phyloP scores from a whole-genome alignment of 2,797 vertebrate species.

The Mormyrus proboscirostris region DNA sequence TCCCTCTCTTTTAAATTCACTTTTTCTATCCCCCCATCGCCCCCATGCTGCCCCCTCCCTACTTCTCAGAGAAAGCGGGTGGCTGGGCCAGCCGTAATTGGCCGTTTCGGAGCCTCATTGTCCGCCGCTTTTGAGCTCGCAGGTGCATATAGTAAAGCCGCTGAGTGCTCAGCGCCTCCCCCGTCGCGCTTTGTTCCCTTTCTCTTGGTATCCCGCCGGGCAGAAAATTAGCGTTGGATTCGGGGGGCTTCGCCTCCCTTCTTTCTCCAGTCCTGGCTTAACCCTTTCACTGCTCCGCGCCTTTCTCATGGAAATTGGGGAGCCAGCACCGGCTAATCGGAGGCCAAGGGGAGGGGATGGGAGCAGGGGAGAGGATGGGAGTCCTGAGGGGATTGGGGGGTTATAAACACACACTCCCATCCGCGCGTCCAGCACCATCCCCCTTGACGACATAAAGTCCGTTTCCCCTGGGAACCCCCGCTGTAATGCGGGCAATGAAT shows the following conservation, averaged over 20 bases:
- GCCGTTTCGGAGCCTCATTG: conserved; percentile 69
- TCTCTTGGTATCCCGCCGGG: conserved; percentile 59
- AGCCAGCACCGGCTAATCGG: conserved; percentile 64
- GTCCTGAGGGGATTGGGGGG: conserved; percentile 29
- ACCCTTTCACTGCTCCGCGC: conserved; percentile 66
- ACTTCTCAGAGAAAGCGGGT: conserved; percentile 51
- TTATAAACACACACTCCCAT: conserved; percentile 19
- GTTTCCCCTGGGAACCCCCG: conserved; percentile 27
- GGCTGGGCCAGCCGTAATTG: conserved; percentile 63
- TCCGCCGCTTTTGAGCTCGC: conserved; percentile 67
- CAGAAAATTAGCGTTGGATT: conserved; percentile 71
- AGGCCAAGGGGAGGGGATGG: conserved; percentile 56
- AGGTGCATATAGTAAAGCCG: conserved; percentile 74
- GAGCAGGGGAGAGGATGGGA: conserved; percentile 32
- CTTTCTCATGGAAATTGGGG: conserved; percentile 70
- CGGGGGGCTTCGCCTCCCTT: conserved; percentile 53
- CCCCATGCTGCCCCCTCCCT: conserved; percentile 22
- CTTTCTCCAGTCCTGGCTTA: conserved; percentile 54
- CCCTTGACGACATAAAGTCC: conserved; percentile 16
- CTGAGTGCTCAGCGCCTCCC: conserved; percentile 60
- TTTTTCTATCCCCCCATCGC: conserved; percentile 42
- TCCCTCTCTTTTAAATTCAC: conserved; percentile 56
- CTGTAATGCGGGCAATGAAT: conserved; percentile 26
- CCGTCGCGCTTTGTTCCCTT: conserved; percentile 64
- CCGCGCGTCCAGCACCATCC: conserved; percentile 15